Percentiles rank a stretch among this genome's conserved stretches.
These are phyloP conservation scores for Drosophila recens DNA, from an alignment of 2,888 invertebrate genomes.

Conservation along the genomic window DNA sequence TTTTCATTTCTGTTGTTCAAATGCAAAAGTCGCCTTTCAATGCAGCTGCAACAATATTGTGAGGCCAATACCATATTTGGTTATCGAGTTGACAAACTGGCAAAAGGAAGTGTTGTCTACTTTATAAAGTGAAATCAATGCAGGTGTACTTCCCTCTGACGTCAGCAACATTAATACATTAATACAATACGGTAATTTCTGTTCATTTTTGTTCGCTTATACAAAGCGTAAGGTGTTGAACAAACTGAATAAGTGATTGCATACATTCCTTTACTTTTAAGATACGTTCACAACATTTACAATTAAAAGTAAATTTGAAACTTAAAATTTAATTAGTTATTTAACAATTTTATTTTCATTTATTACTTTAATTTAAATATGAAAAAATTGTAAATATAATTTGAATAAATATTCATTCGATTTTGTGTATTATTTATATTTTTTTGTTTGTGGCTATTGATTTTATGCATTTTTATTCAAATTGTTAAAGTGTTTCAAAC, in stretches of 20 bases:
- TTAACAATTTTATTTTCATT: no score
- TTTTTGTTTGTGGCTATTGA: no score
- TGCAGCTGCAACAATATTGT: conserved; percentile 60
- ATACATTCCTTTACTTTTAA: not conserved
- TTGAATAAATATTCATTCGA: no score
- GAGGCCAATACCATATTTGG: conserved; percentile 60
- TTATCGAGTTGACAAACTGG: conserved; percentile 16
- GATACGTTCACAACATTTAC: not conserved
- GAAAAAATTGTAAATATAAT: no score
- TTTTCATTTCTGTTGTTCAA: conserved; percentile 9
- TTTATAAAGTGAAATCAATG: conserved; percentile 60
- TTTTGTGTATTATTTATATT: no score
- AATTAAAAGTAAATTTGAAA: no score
- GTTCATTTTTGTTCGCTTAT: not conserved
- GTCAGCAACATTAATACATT: conserved; percentile 38
- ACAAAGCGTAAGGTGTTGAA: not conserved
- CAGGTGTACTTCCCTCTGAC: conserved; percentile 62
- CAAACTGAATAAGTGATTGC: not conserved
- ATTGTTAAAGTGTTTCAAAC: no score
- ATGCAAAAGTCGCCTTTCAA: conserved; percentile 30
- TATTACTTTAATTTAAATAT: no score
- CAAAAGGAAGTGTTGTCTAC: conserved; percentile 57
- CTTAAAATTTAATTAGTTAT: no score
- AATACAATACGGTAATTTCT: not conserved
- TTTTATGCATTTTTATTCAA: no score